A percentile compares a stretch with the other conserved stretches of the same genome.
Evolutionary conservation across 2,888 invertebrate genomes (phyloP).

Genomic region (Troglohyphantes excavatus): DNA sequence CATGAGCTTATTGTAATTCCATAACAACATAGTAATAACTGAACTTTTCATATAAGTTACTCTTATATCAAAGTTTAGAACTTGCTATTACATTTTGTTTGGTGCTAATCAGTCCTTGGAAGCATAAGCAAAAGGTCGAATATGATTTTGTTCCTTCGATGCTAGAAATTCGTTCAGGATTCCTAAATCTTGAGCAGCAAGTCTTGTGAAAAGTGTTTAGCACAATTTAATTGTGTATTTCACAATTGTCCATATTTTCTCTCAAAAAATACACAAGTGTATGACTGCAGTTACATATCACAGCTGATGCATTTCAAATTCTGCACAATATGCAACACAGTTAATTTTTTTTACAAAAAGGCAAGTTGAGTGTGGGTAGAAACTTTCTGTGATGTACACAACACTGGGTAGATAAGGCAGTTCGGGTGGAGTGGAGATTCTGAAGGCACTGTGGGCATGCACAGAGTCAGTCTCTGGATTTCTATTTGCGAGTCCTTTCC

Average conservation of each 20-base stretch:
- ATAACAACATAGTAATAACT: no score
- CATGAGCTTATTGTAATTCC: no score
- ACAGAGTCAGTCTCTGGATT: neutral
- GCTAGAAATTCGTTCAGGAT: no score
- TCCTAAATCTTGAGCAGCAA: no score
- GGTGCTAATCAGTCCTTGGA: no score
- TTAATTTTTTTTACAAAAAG: neutral
- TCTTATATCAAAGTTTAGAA: no score
- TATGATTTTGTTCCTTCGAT: no score
- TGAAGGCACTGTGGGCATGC: conserved; percentile 54
- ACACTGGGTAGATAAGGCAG: conserved; percentile 12
- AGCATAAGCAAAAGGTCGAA: no score
- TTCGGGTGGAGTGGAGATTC: conserved; percentile 50
- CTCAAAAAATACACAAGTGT: neutral
- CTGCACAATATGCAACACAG: neutral
- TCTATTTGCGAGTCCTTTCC: conserved; percentile 60
- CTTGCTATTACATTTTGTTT: no score
- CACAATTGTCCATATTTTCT: neutral
- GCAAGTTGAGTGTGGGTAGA: neutral
- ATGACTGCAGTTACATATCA: conserved; percentile 5
- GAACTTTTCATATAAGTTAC: no score
- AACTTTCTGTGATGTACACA: conserved; percentile 1
- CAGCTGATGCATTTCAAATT: neutral
- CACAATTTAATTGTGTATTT: neutral
- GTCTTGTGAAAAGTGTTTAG: neutral